A percentile compares a stretch with the other conserved stretches of the same genome.
Conservation (phyloP, 2,113 vertebrate genomes). For the Chionodraco myersi region DNA sequence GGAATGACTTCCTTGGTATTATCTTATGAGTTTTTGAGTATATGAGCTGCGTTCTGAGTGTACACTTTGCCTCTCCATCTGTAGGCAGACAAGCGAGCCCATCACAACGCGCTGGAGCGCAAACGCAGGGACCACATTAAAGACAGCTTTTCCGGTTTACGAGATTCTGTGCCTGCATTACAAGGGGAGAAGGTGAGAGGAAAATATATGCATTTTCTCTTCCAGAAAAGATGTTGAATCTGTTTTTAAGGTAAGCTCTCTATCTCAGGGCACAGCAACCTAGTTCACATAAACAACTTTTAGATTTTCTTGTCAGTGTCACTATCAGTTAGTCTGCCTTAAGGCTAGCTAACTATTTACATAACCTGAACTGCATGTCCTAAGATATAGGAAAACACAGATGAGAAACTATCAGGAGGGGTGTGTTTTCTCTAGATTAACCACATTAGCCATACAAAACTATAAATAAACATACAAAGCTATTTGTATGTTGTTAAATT, state of each 20-base stretch:
- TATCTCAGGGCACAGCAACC: not conserved
- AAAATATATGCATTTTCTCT: not conserved
- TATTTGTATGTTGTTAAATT: too few relatives aligned
- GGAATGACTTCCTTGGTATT: not conserved
- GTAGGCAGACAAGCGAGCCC: conserved; percentile 96
- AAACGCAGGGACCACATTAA: conserved; percentile 99
- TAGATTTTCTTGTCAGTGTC: not conserved
- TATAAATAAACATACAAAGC: too few relatives aligned
- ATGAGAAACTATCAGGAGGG: not conserved
- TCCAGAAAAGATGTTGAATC: not conserved
- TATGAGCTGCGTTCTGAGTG: not conserved
- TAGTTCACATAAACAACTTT: not conserved
- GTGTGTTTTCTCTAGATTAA: too few relatives aligned
- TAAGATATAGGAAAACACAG: not conserved
- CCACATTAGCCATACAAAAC: too few relatives aligned
- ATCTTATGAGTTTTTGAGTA: not conserved
- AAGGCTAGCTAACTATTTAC: not conserved
- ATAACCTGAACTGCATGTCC: not conserved
- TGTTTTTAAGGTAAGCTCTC: not conserved
- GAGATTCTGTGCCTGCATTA: conserved; percentile 95
- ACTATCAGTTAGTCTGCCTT: not conserved
- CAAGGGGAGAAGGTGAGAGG: conserved; percentile 94
- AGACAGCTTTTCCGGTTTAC: conserved; percentile 97
- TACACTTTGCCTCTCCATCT: conserved; percentile 12
- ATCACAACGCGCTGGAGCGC: conserved; percentile 96